Evolutionary conservation across 2,797 vertebrate species (phyloP).

Genomic region (Fringilla coelebs): DNA sequence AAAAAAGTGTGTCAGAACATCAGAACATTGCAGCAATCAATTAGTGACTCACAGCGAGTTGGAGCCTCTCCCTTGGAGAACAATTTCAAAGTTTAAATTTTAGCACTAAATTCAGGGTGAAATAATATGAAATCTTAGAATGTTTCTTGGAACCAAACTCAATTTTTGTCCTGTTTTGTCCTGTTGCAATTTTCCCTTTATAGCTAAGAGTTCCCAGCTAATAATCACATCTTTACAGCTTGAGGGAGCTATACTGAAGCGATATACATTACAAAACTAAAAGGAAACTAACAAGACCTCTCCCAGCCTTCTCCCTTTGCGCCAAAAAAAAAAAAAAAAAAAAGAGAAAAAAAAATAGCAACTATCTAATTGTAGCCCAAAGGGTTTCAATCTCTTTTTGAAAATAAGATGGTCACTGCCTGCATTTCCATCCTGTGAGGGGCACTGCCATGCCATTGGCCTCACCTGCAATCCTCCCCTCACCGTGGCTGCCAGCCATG

Average conservation of each 20-base stretch:
- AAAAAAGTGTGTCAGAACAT: background rate
- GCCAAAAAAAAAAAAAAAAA: background rate
- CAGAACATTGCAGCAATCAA: background rate
- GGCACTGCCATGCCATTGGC: background rate
- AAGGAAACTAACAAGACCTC: background rate
- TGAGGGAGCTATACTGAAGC: background rate
- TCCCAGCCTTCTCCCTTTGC: background rate
- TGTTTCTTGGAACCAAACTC: background rate
- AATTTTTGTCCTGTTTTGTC: background rate
- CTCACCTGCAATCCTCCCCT: rapidly evolving
- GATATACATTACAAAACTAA: background rate
- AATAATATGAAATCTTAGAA: background rate
- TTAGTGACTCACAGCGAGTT: background rate
- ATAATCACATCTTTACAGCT: background rate
- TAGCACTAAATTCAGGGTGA: background rate
- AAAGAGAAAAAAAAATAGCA: background rate
- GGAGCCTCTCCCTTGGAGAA: background rate
- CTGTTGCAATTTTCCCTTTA: background rate
- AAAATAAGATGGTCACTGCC: background rate
- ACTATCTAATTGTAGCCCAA: background rate
- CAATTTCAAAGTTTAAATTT: background rate
- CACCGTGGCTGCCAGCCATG: background rate
- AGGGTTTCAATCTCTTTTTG: background rate
- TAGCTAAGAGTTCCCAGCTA: background rate
- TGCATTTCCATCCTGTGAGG: background rate